Evolutionary conservation across 2,888 invertebrate species (phyloP).

Genomic region (Himalopsyche anomala): DNA sequence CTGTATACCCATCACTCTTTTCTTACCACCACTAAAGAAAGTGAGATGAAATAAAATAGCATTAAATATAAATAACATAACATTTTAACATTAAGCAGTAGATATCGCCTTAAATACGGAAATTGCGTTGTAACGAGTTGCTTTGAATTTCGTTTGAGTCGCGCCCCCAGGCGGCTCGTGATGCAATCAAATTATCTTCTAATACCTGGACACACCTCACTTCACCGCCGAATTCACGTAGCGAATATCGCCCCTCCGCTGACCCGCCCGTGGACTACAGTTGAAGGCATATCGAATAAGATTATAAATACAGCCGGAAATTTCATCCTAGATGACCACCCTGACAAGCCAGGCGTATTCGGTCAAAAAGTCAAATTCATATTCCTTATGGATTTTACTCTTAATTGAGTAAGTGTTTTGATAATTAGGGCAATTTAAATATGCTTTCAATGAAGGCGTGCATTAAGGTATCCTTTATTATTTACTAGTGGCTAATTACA

Average conservation of each 20-base stretch:
- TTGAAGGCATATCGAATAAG: conserved; percentile 4
- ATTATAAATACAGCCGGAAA: conserved; percentile 38
- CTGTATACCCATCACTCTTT: too few species aligned
- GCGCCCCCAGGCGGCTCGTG: conserved; percentile 9
- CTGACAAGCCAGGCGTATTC: not conserved
- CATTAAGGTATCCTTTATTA: too few species aligned
- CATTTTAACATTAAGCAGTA: too few species aligned
- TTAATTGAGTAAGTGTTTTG: too few species aligned
- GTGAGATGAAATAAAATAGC: too few species aligned
- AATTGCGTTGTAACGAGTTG: not conserved
- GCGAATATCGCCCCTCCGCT: not conserved
- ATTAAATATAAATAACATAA: too few species aligned
- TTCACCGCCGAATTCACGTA: conserved; percentile 20
- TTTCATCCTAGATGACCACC: conserved; percentile 26
- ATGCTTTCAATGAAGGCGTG: too few species aligned
- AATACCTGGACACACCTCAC: conserved; percentile 44
- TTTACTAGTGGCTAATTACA: too few species aligned
- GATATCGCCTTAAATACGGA: not conserved
- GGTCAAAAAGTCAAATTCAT: too few species aligned
- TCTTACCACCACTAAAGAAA: too few species aligned
- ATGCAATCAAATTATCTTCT: conserved; percentile 47
- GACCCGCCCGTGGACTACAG: not conserved
- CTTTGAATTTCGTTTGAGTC: conserved; percentile 14
- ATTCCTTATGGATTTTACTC: too few species aligned
- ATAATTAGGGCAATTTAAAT: too few species aligned